A percentile compares a stretch with the other conserved stretches of the same genome.
These are phyloP conservation scores for Anseranas semipalmata DNA, from an alignment of 2,113 vertebrate species.

Conservation along the genomic window DNA sequence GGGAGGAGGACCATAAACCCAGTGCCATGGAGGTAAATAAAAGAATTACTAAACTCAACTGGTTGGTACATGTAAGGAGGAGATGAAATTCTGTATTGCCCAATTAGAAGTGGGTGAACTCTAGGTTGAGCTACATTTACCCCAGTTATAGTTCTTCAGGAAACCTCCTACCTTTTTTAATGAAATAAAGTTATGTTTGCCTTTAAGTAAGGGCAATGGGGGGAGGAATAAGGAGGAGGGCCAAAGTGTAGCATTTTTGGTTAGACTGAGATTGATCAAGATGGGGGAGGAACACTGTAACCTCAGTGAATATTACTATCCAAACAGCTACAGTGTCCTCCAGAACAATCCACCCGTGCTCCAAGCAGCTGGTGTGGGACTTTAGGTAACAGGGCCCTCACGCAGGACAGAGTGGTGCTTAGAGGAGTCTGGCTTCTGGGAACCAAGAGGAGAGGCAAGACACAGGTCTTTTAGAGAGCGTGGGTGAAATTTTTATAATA, in stretches of 20 bases:
- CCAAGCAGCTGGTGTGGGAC: not conserved
- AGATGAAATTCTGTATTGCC: not conserved
- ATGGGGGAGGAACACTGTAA: not conserved
- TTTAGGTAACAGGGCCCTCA: not conserved
- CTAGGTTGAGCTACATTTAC: not conserved
- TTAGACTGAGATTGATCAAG: not conserved
- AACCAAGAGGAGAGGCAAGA: not conserved
- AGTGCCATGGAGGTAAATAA: fast-evolving
- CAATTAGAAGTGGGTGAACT: not conserved
- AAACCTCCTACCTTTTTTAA: not conserved
- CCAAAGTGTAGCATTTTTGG: not conserved
- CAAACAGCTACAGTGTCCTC: not conserved
- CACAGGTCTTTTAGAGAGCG: not conserved
- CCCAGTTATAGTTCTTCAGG: not conserved
- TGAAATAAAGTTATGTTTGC: not conserved
- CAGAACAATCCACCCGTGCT: not conserved
- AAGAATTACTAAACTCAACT: not conserved
- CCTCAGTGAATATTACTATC: not conserved
- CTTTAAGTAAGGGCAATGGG: not conserved
- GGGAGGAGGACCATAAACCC: not conserved
- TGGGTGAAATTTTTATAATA: not conserved
- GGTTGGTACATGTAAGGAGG: not conserved
- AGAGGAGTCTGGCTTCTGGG: not conserved
- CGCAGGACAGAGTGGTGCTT: not conserved
- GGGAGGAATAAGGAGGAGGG: not conserved